Conservation (phyloP, 2,113 vertebrate genomes). For the Equus przewalskii region DNA sequence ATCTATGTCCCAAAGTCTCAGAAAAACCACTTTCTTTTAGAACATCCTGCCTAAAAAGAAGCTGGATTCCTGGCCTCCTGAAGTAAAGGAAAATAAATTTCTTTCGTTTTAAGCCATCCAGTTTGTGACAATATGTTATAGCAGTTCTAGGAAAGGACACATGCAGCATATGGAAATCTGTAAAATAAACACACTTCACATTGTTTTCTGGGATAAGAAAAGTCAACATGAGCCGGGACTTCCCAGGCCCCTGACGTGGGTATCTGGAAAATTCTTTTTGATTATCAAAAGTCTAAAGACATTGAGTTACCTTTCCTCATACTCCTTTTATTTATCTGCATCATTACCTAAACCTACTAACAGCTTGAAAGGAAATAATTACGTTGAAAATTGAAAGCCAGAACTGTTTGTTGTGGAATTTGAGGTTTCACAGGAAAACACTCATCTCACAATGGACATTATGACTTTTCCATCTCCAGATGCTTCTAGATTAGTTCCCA, state of each 20-base stretch:
- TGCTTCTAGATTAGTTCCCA: constrained; percentile 39
- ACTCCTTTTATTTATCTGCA: neutral
- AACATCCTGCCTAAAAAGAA: neutral
- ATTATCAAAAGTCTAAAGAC: constrained; percentile 25
- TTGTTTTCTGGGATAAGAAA: neutral
- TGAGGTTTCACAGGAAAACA: neutral
- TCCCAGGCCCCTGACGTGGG: neutral
- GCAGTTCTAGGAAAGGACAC: neutral
- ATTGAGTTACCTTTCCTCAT: constrained; percentile 13
- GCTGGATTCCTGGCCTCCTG: neutral
- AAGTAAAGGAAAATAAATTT: neutral
- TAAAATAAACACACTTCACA: neutral
- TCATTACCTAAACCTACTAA: neutral
- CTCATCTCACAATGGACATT: neutral
- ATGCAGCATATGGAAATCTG: neutral
- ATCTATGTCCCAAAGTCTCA: neutral
- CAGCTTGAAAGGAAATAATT: constrained; percentile 45
- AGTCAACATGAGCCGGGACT: neutral
- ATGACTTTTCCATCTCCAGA: neutral
- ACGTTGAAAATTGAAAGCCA: constrained; percentile 1
- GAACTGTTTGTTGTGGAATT: neutral
- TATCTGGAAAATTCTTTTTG: constrained; percentile 23
- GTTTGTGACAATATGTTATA: neutral
- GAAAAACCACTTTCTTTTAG: neutral
- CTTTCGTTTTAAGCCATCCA: neutral